Base-by-base conservation (phyloP, 2,113 vertebrate species). In the Leptobrachium leishanense region DNA sequence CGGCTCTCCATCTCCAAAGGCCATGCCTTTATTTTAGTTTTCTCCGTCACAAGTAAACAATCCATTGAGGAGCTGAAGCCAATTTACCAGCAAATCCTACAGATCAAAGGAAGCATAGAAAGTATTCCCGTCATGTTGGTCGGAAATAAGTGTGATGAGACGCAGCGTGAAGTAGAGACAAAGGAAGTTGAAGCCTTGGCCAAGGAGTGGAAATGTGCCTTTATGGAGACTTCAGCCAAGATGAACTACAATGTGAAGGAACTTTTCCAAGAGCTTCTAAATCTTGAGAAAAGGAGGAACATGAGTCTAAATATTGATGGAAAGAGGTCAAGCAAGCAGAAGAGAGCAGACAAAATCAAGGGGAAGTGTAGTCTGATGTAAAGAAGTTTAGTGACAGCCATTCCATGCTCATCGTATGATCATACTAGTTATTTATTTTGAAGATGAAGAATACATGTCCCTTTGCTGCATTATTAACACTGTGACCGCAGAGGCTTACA, bases 181-280 rank as follows among this genome's bases (percentile, higher is more conserved):
- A 88, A 92, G 50, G 96, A 97, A 6, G 96, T 96, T 0, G 96
- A 98, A 85, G 95, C 96, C 1, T 54, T 97, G 93, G 95, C 97
- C 81, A 93, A 92, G 88, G 90, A 94, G 85, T 99, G 97, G 97
- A 97, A 97, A 82, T 99, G 96, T 84, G 95, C 96, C 85, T 99
- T 99, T 91, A 98, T 98, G 96, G 97, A 99, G 91, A 99, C 97
- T 7, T 99, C 97, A 0, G 97, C 97, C 90, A 99, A 99, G 92
- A 97, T 96, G 94, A 97, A 99, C 93, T 94, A 99, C 93, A 99
- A 99, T 8, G 96, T 99, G 69, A 96, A 96, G 44, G 97, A 99
- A 93, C 95, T 98, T 82, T 99, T 99, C 90, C 97, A 98, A 89
- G 96, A 99, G 95, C 94, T 98, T 79, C 95, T 99, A 62, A 98